These are phyloP conservation scores for Lasioglossum malachurum DNA, from an alignment of 2,888 invertebrate genomes.

Conservation along the genomic window DNA sequence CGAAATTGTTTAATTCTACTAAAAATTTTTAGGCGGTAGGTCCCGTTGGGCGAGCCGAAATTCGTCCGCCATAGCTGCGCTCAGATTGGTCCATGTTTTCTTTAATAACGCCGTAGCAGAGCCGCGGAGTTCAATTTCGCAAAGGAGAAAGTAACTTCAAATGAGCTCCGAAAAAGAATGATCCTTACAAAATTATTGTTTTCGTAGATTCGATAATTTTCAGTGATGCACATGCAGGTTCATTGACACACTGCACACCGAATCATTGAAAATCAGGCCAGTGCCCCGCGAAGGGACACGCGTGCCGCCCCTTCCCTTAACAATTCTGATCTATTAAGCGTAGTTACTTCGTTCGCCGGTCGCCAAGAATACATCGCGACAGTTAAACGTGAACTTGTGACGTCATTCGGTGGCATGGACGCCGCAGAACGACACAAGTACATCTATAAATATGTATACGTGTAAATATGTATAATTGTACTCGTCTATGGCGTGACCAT, in stretches of 20 bases:
- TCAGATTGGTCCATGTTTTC: too few species aligned
- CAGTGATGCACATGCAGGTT: neutral
- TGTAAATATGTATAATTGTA: neutral
- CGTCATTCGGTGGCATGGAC: slow-evolving; percentile 2
- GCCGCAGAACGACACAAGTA: neutral
- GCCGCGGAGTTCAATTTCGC: too few species aligned
- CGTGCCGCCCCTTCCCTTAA: slow-evolving; percentile 46
- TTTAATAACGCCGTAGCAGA: too few species aligned
- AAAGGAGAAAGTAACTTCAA: too few species aligned
- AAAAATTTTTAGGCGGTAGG: too few species aligned
- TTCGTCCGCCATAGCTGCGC: too few species aligned
- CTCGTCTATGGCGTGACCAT: neutral
- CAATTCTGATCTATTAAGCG: slow-evolving; percentile 54
- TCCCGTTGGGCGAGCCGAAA: too few species aligned
- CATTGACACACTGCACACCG: neutral
- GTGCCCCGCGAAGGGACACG: slow-evolving; percentile 48
- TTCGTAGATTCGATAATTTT: neutral
- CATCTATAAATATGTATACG: neutral
- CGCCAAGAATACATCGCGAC: slow-evolving; percentile 36
- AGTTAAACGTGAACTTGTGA: slow-evolving; percentile 36
- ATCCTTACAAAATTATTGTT: neutral
- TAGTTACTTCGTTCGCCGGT: slow-evolving; percentile 45
- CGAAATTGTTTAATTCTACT: too few species aligned
- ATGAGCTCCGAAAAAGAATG: neutral
- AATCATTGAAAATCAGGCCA: slow-evolving; percentile 54